Evolutionary conservation across 2,797 vertebrate genomes (phyloP).

Genomic region (Sorex maritimensis): DNA sequence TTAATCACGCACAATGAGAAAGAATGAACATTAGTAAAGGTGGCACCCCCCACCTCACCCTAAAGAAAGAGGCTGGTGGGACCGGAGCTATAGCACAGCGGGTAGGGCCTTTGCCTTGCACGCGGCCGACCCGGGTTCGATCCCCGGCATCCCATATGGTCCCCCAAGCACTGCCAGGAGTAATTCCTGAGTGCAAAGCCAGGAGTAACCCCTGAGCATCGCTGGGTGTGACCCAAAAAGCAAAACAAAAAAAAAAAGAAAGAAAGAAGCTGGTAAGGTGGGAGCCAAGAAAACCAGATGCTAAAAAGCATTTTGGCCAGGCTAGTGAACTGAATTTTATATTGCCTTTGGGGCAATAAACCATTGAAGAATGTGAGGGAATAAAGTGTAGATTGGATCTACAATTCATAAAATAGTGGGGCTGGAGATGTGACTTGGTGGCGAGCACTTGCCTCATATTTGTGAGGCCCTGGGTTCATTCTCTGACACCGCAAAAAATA

Average conservation of each 20-base stretch:
- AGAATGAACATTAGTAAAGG: slow-evolving; percentile 1
- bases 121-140: too few relatives aligned
- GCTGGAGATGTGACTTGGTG: too few relatives aligned
- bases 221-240: too few relatives aligned
- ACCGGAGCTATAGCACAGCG: too few relatives aligned
- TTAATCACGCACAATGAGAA: slow-evolving; percentile 17
- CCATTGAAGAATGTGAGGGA: slow-evolving; percentile 38
- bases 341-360: slow-evolving; percentile 55
- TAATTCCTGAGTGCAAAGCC: too few relatives aligned
- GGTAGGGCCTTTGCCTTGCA: too few relatives aligned
- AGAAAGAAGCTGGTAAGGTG: background rate
- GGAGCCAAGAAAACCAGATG: background rate
- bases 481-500: too few relatives aligned
- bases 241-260: background rate
- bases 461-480: too few relatives aligned
- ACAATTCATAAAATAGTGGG: slow-evolving; percentile 51
- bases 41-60: background rate
- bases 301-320: slow-evolving; percentile 42
- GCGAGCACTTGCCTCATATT: too few relatives aligned
- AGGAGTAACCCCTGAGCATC: too few relatives aligned
- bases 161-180: too few relatives aligned
- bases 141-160: too few relatives aligned
- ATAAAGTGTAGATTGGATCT: slow-evolving; percentile 45
- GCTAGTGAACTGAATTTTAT: slow-evolving; percentile 50
- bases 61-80: background rate